phyloP scores from a whole-genome alignment of 2,113 vertebrate species.

The Myrmophylax atrothorax region DNA sequence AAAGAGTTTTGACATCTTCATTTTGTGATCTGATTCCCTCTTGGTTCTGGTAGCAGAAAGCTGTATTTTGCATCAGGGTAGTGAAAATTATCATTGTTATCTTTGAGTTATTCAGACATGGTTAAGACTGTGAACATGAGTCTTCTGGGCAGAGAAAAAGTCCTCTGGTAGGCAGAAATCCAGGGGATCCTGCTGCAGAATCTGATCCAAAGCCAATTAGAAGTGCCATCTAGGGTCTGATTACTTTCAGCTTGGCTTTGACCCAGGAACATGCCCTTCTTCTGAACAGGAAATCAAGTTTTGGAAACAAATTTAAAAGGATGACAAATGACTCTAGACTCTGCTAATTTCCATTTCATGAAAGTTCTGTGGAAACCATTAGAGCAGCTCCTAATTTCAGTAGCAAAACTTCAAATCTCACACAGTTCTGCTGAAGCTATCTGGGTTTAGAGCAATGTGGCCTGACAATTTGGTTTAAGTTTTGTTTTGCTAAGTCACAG shows the following conservation, averaged over 20 bases:
- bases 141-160: constrained; percentile 17
- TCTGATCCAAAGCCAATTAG: background rate
- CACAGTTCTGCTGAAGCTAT: background rate
- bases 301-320: constrained; percentile 1
- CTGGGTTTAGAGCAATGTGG: background rate
- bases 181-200: background rate
- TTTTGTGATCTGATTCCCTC: background rate
- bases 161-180: background rate
- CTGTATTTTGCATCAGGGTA: background rate
- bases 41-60: background rate
- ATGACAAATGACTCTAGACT: background rate
- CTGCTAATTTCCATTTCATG: background rate
- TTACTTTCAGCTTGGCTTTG: background rate
- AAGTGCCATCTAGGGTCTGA: background rate
- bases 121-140: background rate
- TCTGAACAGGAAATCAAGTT: constrained; percentile 53
- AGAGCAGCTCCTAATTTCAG: background rate
- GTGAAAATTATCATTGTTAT: background rate
- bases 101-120: background rate
- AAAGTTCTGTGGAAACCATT: background rate
- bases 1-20: background rate
- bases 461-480: background rate
- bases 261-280: constrained; percentile 40
- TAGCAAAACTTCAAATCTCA: background rate
- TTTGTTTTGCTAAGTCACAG: constrained; percentile 25